phyloP scores from a whole-genome alignment of 2,113 vertebrate genomes.

The Eulemur macaco region DNA sequence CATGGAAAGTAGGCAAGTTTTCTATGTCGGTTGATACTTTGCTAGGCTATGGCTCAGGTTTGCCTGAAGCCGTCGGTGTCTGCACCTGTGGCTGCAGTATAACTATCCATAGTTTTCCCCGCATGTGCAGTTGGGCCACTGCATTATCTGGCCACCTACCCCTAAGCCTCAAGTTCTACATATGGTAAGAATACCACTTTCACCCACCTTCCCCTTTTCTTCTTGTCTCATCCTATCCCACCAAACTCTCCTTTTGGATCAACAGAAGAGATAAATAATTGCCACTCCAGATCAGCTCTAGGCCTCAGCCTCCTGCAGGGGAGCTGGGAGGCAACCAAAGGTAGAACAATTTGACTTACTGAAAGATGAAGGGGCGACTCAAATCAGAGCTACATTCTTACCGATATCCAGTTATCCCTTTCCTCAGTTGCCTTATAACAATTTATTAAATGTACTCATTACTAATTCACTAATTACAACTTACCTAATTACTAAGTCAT shows the following conservation, averaged over 20 bases:
- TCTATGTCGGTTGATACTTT: background rate
- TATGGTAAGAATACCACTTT: background rate
- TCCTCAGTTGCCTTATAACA: background rate
- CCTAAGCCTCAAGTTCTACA: background rate
- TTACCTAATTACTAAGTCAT: background rate
- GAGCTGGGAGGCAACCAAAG: background rate
- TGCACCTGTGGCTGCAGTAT: background rate
- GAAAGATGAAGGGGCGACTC: background rate
- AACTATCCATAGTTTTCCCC: background rate
- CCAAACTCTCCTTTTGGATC: background rate
- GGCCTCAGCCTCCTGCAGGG: background rate
- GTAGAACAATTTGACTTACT: background rate
- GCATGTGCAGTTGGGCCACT: background rate
- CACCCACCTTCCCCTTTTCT: background rate
- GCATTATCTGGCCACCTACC: background rate
- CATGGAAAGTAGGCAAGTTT: background rate
- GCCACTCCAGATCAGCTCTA: background rate
- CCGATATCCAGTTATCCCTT: background rate
- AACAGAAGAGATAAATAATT: background rate
- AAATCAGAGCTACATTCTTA: background rate
- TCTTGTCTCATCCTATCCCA: background rate
- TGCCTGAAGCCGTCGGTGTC: background rate
- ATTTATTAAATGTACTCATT: background rate
- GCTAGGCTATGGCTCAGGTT: background rate
- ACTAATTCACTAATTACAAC: background rate